phyloP scores from a whole-genome alignment of 2,888 invertebrate genomes.

The Trachelus stipa region DNA sequence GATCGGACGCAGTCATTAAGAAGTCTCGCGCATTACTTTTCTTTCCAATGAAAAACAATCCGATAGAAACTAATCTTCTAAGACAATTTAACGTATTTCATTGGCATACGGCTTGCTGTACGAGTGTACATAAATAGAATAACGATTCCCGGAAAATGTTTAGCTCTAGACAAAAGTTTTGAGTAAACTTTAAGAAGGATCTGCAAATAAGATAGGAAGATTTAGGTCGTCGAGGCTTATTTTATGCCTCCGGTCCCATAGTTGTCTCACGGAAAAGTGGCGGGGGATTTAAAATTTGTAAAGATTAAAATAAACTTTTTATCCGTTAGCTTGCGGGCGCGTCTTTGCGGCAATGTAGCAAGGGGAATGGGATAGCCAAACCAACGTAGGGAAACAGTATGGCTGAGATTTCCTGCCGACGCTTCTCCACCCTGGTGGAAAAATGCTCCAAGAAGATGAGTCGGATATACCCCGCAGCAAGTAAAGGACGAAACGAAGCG shows the following conservation, averaged over 20 bases:
- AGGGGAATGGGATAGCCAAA: neutral
- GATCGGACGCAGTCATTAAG: neutral
- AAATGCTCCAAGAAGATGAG: constrained; percentile 13
- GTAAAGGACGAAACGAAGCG: constrained; percentile 3
- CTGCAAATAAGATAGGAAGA: constrained; percentile 1
- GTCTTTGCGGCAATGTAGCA: constrained; percentile 9
- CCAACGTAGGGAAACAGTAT: neutral
- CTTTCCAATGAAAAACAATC: neutral
- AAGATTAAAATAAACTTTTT: constrained; percentile 64
- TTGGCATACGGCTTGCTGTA: neutral
- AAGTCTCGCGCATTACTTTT: neutral
- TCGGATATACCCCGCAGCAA: constrained; percentile 11
- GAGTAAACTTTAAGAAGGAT: neutral
- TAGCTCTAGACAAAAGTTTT: neutral
- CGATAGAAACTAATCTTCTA: neutral
- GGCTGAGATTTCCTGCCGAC: constrained; percentile 17
- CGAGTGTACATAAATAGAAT: neutral
- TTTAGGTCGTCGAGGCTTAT: constrained; percentile 14
- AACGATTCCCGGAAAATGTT: neutral
- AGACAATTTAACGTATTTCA: too few species aligned
- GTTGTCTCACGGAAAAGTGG: constrained; percentile 33
- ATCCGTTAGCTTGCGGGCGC: constrained; percentile 44
- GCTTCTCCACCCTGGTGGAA: constrained; percentile 18
- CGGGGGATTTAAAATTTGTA: constrained; percentile 56
- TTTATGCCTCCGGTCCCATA: constrained; percentile 37